Evolutionary conservation across 1,140 invertebrate species (phyloP), one percentile per base, ranked within the genome.

Genomic region (Caenorhabditis brenneri): DNA sequence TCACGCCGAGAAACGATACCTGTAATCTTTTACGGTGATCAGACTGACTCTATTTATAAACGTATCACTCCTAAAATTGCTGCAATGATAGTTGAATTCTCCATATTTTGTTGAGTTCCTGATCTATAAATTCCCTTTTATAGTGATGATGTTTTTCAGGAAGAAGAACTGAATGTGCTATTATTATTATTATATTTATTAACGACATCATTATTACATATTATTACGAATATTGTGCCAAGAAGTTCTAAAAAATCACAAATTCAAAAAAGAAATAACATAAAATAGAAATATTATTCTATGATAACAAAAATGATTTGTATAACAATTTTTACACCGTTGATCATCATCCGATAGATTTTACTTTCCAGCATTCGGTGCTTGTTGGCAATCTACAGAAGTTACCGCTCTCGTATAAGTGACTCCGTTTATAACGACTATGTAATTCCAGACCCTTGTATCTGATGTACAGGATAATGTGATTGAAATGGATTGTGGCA

Each of bases 371-470:
- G 24, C 36, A 46, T 74, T 74, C n/a, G n/a, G 36, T 27, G 65
- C 65, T 15, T 74, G 65, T 24, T 42, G 33, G n/a, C 65, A 74
- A 42, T 31, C n/a, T 24, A 74, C 65, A 4, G 19, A 7, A 9
- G 33, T 12, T 4, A 74, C 36, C 12, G 65, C 65, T 42, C 33
- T 10, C 9, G 65, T 74, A 46, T 74, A 74, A 10, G 65, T 74
- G 29, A 74, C 65, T 22, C 65, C 65, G 29, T 74, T 74, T n/a
- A 74, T 39, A 27, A 22, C 24, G 33, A 74, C 65, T 4, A 42
- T n/a, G 36, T 74, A 74, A 46, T 74, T 74, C 65, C 65, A 74
- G 36, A 74, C 36, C 65, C 5, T 39, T 42, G 36, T 42, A 15
- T 74, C 65, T 12, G 65, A 46, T 10, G 19, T 42, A 9, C 65